Percentiles rank a stretch among this genome's conserved stretches.
These are phyloP conservation scores for Phalacrocorax brasilianus DNA, from an alignment of 2,113 vertebrate genomes.

Conservation along the genomic window DNA sequence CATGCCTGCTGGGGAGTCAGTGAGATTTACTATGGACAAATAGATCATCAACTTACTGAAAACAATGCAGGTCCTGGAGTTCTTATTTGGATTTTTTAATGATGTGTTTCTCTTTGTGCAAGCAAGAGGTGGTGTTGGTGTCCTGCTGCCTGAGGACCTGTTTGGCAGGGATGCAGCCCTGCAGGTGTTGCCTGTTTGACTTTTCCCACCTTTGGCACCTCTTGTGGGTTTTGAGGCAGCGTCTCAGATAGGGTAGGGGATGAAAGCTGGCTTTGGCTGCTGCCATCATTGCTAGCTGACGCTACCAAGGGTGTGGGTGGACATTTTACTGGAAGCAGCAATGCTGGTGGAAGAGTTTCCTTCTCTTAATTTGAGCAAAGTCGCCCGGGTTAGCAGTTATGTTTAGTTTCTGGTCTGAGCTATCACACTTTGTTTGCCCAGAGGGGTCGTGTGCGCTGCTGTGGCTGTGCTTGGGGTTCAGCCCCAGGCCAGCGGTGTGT, in stretches of 20 bases:
- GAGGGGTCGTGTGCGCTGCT: not conserved
- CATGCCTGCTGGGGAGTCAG: not conserved
- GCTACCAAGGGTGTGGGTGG: not conserved
- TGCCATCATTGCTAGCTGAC: not conserved
- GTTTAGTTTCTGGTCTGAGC: not conserved
- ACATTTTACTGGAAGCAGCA: not conserved
- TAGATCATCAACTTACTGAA: not conserved
- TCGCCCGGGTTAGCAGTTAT: rapidly evolving
- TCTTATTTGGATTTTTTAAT: not conserved
- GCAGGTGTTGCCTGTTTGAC: not conserved
- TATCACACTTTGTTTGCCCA: not conserved
- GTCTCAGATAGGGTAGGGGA: not conserved
- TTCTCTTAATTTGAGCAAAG: not conserved
- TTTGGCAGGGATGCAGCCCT: not conserved
- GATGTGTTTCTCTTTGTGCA: not conserved
- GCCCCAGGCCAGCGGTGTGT: not conserved
- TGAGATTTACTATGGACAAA: not conserved
- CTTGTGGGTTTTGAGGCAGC: not conserved
- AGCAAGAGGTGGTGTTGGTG: not conserved
- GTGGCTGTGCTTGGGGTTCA: not conserved
- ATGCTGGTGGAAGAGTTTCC: not conserved
- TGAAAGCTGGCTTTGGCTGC: not conserved
- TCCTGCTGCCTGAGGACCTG: not conserved
- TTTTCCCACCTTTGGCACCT: not conserved
- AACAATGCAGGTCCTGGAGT: not conserved